Evolutionary conservation across 2,113 vertebrate genomes (phyloP).

Genomic region (Plecotus auritus): DNA sequence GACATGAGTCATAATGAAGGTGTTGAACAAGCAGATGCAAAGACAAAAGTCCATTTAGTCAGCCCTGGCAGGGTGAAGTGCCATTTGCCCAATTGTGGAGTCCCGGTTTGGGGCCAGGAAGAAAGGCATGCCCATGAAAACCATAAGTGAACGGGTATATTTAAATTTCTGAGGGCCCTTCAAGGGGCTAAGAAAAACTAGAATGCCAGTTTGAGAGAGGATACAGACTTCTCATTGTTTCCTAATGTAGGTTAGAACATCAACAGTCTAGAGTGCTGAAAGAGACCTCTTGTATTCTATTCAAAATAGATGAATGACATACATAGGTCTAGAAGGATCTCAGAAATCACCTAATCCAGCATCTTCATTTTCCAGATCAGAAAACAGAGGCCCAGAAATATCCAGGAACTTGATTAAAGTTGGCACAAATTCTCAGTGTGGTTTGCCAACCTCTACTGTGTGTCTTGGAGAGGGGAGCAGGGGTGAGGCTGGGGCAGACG

Average conservation of each 20-base stretch:
- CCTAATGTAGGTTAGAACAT: neutral
- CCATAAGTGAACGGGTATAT: neutral
- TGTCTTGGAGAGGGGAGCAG: neutral
- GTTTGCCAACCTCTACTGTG: neutral
- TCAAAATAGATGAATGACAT: neutral
- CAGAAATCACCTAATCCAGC: neutral
- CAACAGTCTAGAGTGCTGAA: neutral
- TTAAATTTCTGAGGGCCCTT: neutral
- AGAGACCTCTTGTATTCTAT: neutral
- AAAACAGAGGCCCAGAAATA: neutral
- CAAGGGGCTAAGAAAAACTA: neutral
- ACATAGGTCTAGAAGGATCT: neutral
- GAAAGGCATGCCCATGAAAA: neutral
- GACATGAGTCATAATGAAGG: neutral
- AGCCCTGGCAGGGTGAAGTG: neutral
- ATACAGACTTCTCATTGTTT: neutral
- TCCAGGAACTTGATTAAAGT: neutral
- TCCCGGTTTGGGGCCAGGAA: neutral
- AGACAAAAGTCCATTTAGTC: neutral
- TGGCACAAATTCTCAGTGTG: neutral
- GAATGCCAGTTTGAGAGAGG: neutral
- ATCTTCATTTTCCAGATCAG: constrained; percentile 3
- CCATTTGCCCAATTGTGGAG: neutral
- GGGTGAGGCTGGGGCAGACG: neutral
- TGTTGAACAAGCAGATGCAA: neutral